These are phyloP conservation scores for Pyrocephalus nanus DNA, from an alignment of 2,797 vertebrate species.

Conservation along the genomic window DNA sequence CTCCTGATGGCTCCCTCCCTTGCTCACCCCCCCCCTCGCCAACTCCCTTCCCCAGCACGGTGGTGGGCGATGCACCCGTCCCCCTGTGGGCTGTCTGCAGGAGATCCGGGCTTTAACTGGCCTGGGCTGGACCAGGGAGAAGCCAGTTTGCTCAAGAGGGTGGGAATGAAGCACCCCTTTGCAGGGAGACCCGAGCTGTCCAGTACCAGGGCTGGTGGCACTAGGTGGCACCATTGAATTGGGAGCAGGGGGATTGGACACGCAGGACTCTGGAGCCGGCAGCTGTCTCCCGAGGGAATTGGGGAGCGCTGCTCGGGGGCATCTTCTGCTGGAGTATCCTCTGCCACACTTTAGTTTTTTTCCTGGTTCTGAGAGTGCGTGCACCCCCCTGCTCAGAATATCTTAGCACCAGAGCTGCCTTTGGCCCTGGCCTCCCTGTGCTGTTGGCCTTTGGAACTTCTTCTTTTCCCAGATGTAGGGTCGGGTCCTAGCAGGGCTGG, in stretches of 20 bases:
- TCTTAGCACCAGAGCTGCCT: fast-evolving
- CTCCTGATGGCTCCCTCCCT: not conserved
- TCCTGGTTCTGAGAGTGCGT: fast-evolving
- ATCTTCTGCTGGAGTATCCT: not conserved
- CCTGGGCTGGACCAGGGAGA: not conserved
- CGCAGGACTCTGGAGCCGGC: fast-evolving
- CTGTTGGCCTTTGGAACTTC: not conserved
- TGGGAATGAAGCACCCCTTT: fast-evolving
- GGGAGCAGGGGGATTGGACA: not conserved
- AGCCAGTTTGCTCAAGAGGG: fast-evolving
- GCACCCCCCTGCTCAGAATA: fast-evolving
- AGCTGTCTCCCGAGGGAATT: fast-evolving
- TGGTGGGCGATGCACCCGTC: not conserved
- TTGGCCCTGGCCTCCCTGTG: fast-evolving
- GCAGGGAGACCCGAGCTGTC: fast-evolving
- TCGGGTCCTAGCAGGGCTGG: not conserved
- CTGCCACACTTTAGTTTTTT: fast-evolving
- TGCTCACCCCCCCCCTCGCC: no score
- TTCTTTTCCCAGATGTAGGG: fast-evolving
- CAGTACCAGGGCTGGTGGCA: not conserved
- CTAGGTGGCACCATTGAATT: constrained; percentile 34
- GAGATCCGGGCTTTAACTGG: fast-evolving
- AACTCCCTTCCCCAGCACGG: fast-evolving
- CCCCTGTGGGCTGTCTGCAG: fast-evolving
- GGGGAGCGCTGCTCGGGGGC: not conserved